A percentile compares a stretch with the other conserved stretches of the same genome.
These are phyloP conservation scores for Hylomyscus alleni DNA, from an alignment of 2,797 vertebrate species.

Conservation along the genomic window DNA sequence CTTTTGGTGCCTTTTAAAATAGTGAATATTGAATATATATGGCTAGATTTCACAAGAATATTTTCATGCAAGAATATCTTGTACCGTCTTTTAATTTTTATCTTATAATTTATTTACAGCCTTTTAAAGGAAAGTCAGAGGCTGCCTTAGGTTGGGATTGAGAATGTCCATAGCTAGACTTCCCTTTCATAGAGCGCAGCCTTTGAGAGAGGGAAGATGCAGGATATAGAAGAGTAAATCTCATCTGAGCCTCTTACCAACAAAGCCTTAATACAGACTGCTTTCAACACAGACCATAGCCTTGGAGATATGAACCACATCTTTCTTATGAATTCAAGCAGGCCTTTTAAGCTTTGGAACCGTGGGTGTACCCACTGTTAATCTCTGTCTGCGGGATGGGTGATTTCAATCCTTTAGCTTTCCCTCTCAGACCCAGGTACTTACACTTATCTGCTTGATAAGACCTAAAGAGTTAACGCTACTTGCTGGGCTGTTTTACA, in stretches of 20 bases:
- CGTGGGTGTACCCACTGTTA: background rate
- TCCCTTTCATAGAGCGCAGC: background rate
- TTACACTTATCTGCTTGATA: background rate
- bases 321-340: constrained; percentile 56
- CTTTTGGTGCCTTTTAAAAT: background rate
- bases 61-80: background rate
- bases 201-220: background rate
- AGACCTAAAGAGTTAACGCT: constrained; percentile 40
- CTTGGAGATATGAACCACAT: background rate
- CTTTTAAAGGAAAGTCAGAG: constrained; percentile 23
- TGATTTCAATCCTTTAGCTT: constrained; percentile 6
- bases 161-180: background rate
- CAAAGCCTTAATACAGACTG: constrained; percentile 19
- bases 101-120: constrained; percentile 32
- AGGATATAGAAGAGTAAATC: background rate
- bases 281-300: background rate
- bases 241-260: background rate
- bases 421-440: background rate
- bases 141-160: background rate
- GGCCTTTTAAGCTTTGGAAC: constrained; percentile 13
- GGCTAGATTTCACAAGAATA: background rate
- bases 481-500: background rate
- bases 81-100: background rate
- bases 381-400: background rate
- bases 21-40: background rate